phyloP scores from a whole-genome alignment of 2,797 vertebrate species.

The Amphiprion clarkii region DNA sequence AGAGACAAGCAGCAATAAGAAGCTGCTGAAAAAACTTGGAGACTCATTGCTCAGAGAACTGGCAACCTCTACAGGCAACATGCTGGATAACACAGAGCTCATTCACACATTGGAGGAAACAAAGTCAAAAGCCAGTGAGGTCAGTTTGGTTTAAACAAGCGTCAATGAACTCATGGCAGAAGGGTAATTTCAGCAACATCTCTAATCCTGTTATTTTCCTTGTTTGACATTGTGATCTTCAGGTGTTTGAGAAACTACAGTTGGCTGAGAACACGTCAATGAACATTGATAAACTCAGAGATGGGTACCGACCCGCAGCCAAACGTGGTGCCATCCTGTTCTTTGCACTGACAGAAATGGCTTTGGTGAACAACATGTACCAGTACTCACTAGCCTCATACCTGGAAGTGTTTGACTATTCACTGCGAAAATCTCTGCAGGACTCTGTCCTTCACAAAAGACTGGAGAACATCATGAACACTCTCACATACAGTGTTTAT shows the following conservation, averaged over 20 bases:
- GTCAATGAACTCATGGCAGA: conserved; percentile 4
- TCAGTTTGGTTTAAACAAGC: conserved; percentile 61
- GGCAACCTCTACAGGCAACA: conserved; percentile 95
- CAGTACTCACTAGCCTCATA: conserved; percentile 95
- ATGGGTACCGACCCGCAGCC: conserved; percentile 94
- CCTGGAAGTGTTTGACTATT: conserved; percentile 92
- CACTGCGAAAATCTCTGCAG: conserved; percentile 91
- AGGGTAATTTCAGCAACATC: conserved; percentile 1
- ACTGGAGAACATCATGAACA: conserved; percentile 92
- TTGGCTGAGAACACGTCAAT: conserved; percentile 89
- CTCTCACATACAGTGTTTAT: conserved; percentile 92
- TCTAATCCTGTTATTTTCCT: not conserved
- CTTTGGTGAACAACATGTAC: conserved; percentile 96
- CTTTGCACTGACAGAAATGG: conserved; percentile 96
- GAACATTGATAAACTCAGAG: conserved; percentile 92
- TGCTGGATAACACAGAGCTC: conserved; percentile 96
- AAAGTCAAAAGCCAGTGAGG: conserved; percentile 94
- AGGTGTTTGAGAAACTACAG: conserved; percentile 95
- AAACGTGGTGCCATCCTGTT: conserved; percentile 94
- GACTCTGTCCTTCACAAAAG: conserved; percentile 86
- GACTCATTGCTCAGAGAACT: conserved; percentile 94
- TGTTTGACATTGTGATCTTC: conserved; percentile 31
- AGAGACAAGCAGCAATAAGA: conserved; percentile 96
- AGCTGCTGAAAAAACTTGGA: conserved; percentile 93
- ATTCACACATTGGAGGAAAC: conserved; percentile 94